Conservation (phyloP, 1,140 invertebrate species). For the Araneus ventricosus region DNA sequence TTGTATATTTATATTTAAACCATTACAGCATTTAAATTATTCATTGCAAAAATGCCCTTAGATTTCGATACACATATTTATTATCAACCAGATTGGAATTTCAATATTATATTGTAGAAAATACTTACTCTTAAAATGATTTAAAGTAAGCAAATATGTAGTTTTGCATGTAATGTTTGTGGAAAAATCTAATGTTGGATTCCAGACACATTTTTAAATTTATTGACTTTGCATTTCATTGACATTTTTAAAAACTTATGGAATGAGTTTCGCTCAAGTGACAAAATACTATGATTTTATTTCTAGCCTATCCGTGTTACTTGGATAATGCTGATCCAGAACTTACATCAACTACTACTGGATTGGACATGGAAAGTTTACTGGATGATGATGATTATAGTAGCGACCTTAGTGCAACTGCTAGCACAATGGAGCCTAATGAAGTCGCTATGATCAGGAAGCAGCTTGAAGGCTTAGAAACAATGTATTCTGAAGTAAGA, state of each 20-base stretch:
- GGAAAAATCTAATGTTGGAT: background rate
- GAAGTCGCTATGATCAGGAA: constrained; percentile 89
- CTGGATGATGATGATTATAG: constrained; percentile 85
- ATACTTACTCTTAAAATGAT: no score
- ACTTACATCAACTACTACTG: constrained; percentile 88
- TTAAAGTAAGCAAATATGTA: background rate
- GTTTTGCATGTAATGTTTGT: background rate
- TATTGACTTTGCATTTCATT: background rate
- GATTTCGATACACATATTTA: no score
- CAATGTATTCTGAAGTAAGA: constrained; percentile 89
- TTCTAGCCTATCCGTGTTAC: constrained; percentile 67
- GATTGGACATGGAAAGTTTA: constrained; percentile 84
- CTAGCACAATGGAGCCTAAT: constrained; percentile 81
- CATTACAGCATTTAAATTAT: no score
- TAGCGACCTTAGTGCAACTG: constrained; percentile 81
- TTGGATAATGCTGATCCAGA: constrained; percentile 85
- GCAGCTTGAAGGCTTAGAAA: constrained; percentile 91
- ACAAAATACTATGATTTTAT: background rate
- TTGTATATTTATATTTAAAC: no score
- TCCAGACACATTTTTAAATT: background rate
- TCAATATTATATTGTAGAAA: no score
- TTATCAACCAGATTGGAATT: no score
- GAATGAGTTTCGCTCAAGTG: background rate
- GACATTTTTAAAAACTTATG: background rate
- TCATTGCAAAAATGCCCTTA: no score